A percentile compares a stretch with the other conserved stretches of the same genome.
Conservation (phyloP, 2,888 invertebrate genomes). For the Apodemia duryi region DNA sequence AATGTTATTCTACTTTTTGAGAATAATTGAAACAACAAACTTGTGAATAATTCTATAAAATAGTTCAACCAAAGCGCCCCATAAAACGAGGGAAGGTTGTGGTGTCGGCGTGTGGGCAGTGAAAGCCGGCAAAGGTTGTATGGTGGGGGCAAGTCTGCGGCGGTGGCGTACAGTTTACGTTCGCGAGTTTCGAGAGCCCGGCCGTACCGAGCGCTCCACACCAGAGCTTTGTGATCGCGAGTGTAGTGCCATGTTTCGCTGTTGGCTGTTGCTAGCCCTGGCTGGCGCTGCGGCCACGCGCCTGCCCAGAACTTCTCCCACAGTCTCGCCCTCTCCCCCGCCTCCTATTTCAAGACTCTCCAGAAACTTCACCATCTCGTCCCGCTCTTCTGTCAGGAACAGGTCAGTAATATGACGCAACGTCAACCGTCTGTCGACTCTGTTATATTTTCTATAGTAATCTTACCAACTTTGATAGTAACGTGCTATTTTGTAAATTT, state of each 20-base stretch:
- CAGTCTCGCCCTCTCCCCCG: constrained; percentile 78
- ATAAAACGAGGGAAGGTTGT: constrained; percentile 43
- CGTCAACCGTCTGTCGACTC: constrained; percentile 8
- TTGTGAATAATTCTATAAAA: background rate
- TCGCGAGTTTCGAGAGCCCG: constrained; percentile 11
- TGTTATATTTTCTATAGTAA: background rate
- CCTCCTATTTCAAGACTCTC: constrained; percentile 72
- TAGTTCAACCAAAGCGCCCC: constrained; percentile 24
- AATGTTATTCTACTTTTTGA: too few species aligned
- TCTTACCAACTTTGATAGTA: background rate
- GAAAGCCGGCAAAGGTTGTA: constrained; percentile 8
- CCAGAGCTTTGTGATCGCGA: constrained; percentile 16
- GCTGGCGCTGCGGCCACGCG: constrained; percentile 63
- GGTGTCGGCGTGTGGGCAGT: constrained; percentile 41
- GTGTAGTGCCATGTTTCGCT: constrained; percentile 19
- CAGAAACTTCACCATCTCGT: constrained; percentile 68
- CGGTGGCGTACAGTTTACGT: background rate
- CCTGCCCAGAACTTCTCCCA: constrained; percentile 63
- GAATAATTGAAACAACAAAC: background rate
- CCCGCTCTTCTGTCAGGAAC: constrained; percentile 66
- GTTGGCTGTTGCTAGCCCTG: constrained; percentile 38
- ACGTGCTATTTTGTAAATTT: too few species aligned
- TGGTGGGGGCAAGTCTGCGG: constrained; percentile 46
- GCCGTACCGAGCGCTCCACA: constrained; percentile 15
- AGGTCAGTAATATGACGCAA: constrained; percentile 51